Conservation (phyloP, 2,113 vertebrate species). For the Syngnathus scovelli region DNA sequence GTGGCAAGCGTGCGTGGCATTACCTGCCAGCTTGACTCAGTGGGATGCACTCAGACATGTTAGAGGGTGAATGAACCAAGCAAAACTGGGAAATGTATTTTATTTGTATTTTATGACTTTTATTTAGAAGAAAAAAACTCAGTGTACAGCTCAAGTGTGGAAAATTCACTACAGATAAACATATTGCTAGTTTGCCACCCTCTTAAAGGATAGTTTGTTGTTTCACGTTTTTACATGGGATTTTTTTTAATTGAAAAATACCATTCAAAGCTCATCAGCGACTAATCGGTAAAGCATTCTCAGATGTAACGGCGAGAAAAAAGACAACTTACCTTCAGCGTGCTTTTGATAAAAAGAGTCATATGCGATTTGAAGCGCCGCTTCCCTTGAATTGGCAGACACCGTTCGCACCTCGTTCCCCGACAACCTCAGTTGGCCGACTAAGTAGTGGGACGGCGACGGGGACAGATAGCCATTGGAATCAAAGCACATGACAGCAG, state of each 20-base stretch:
- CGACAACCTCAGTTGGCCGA: constrained; percentile 56
- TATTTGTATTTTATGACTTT: neutral
- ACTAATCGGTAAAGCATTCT: constrained; percentile 22
- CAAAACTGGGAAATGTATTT: constrained; percentile 22
- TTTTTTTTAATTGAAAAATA: neutral
- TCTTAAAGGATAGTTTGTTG: neutral
- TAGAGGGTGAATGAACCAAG: constrained; percentile 16
- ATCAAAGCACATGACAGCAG: constrained; percentile 75
- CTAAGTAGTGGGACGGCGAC: constrained; percentile 55
- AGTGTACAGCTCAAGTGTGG: constrained; percentile 6
- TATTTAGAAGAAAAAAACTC: constrained; percentile 1
- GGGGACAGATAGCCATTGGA: constrained; percentile 68
- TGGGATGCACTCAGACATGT: constrained; percentile 10
- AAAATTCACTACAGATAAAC: neutral
- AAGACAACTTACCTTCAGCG: constrained; percentile 65
- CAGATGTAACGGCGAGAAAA: constrained; percentile 27
- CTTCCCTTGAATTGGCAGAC: constrained; percentile 32
- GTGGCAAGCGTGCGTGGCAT: constrained; percentile 9
- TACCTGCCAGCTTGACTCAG: constrained; percentile 15
- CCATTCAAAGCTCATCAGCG: neutral
- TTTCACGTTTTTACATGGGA: neutral
- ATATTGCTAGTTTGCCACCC: neutral
- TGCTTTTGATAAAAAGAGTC: constrained; percentile 42
- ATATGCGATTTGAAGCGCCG: constrained; percentile 19
- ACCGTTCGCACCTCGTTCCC: constrained; percentile 45